phyloP scores from a whole-genome alignment of 30 jellyfish, hydroid and myxozoan genomes.

The Catostylus mosaicus region DNA sequence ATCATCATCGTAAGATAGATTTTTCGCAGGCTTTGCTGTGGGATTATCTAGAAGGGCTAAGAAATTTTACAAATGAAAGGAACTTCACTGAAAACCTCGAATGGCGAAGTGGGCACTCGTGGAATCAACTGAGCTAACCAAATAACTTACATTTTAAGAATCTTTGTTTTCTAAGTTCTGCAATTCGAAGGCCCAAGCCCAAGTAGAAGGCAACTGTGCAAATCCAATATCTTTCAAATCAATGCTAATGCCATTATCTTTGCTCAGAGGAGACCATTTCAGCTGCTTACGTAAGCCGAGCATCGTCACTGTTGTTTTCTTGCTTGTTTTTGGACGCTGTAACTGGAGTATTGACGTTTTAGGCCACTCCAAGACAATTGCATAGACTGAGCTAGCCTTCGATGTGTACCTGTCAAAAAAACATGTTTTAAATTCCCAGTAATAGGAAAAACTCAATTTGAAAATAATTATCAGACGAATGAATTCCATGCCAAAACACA shows the following conservation, averaged over 20 bases:
- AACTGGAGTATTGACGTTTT: constrained; percentile 19
- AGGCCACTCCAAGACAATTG: constrained; percentile 83
- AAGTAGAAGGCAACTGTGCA: constrained; percentile 43
- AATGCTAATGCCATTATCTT: constrained; percentile 55
- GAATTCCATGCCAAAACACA: too few relatives aligned
- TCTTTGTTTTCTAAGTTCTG: constrained; percentile 5
- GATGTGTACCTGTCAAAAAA: constrained; percentile 73
- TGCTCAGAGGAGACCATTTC: constrained; percentile 35
- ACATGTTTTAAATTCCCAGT: neutral
- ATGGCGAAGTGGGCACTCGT: too few relatives aligned
- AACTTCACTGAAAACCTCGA: neutral
- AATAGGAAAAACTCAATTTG: too few relatives aligned
- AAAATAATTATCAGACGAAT: too few relatives aligned
- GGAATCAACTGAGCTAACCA: too few relatives aligned
- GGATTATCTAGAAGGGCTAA: neutral
- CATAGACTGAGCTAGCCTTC: constrained; percentile 60
- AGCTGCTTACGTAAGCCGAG: constrained; percentile 49
- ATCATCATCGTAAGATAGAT: too few relatives aligned
- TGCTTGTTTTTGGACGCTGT: constrained; percentile 55
- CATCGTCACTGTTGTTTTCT: constrained; percentile 49
- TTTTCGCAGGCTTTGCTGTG: too few relatives aligned
- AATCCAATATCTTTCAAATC: constrained; percentile 34
- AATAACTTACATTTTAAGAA: too few relatives aligned
- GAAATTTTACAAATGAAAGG: neutral
- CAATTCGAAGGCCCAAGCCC: constrained; percentile 66